Evolutionary conservation across 2,113 vertebrate species (phyloP).

Genomic region (Montifringilla adamsi): DNA sequence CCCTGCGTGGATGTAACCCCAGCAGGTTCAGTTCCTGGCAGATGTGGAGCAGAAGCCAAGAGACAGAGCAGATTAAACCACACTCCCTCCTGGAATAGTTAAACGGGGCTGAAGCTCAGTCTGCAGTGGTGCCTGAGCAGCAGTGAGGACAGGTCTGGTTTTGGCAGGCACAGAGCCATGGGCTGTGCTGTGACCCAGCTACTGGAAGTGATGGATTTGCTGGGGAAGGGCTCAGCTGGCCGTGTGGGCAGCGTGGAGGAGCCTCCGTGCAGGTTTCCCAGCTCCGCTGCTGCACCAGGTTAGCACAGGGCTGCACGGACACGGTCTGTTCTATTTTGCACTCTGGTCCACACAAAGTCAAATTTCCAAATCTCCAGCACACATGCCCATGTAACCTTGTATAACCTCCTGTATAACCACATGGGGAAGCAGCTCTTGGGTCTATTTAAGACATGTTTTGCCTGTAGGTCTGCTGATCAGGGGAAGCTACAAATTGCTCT

Average conservation of each 20-base stretch:
- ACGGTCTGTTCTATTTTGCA: neutral
- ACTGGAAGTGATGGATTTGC: conserved; percentile 33
- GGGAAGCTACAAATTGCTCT: neutral
- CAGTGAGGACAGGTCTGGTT: conserved; percentile 3
- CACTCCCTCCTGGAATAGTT: neutral
- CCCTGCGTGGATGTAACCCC: conserved; percentile 33
- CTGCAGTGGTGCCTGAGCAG: neutral
- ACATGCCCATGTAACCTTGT: neutral
- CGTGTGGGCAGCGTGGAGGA: neutral
- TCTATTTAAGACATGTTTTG: neutral
- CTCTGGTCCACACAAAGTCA: neutral
- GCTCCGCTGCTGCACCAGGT: neutral
- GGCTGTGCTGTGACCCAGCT: neutral
- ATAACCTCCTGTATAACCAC: neutral
- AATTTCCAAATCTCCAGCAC: neutral
- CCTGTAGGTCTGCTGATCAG: neutral
- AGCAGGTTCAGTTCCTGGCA: conserved; percentile 58
- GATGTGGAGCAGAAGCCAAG: conserved; percentile 33
- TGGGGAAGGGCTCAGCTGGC: neutral
- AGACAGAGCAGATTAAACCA: neutral
- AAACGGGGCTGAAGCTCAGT: fast-evolving
- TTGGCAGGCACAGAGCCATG: neutral
- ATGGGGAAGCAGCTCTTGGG: neutral
- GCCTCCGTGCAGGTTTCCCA: neutral
- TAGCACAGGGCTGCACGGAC: fast-evolving